Conservation (phyloP, 1,140 invertebrate genomes). For the Anoplolepis gracilipes region DNA sequence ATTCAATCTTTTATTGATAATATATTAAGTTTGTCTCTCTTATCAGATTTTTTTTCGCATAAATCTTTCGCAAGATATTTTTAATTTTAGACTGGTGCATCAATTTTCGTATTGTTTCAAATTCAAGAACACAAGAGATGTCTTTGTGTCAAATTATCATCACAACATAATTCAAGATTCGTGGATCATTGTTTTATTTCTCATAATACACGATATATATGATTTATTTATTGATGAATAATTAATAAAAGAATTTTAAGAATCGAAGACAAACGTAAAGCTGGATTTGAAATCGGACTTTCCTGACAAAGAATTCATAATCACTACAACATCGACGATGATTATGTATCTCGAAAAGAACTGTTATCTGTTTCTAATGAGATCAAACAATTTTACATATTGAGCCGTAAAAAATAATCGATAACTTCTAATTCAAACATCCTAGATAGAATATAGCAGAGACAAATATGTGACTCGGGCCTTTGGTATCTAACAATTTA, state of each 20-base stretch:
- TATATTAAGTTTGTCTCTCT: not conserved
- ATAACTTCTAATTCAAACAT: slow-evolving; percentile 23
- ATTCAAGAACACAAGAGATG: not conserved
- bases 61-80: slow-evolving; percentile 16
- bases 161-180: slow-evolving; percentile 3
- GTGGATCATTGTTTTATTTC: not conserved
- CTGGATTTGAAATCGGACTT: not conserved
- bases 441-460: not conserved
- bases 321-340: slow-evolving; percentile 9
- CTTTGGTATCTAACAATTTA: slow-evolving; percentile 33
- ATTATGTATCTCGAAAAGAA: not conserved
- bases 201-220: not conserved
- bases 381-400: not conserved
- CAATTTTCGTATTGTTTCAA: not conserved
- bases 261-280: not conserved
- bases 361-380: slow-evolving; percentile 13
- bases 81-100: slow-evolving; percentile 54
- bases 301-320: not conserved
- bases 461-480: not conserved
- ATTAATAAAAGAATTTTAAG: not conserved
- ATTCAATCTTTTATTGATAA: not conserved
- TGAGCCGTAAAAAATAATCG: slow-evolving; percentile 29
- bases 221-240: not conserved
- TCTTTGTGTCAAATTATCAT: not conserved
- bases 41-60: not conserved